Conservation (phyloP, 2,113 vertebrate genomes). For the Myodes glareolus region DNA sequence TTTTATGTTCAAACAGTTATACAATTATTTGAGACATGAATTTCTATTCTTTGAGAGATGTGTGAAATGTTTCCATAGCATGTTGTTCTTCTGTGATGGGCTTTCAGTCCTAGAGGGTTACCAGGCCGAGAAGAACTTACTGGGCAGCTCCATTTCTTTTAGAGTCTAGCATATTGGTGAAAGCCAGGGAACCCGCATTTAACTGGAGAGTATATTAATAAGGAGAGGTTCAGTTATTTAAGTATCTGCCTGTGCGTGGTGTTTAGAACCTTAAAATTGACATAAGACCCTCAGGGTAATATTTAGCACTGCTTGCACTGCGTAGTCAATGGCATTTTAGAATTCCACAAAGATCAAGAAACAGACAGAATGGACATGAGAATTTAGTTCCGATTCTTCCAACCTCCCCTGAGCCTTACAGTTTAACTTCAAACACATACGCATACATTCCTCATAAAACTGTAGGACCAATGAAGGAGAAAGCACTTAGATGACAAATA, state of each 20-base stretch:
- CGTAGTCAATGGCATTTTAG: background rate
- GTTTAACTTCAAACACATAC: background rate
- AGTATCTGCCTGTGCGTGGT: background rate
- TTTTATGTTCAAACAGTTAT: constrained; percentile 1
- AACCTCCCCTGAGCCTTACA: background rate
- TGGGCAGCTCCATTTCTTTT: background rate
- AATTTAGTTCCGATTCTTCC: background rate
- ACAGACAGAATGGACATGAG: background rate
- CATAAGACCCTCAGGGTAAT: background rate
- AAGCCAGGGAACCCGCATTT: background rate
- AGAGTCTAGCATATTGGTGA: background rate
- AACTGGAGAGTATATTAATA: background rate
- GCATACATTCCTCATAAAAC: background rate
- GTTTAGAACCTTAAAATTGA: background rate
- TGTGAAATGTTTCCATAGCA: background rate
- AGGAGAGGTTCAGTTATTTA: background rate
- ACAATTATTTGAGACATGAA: constrained; percentile 8
- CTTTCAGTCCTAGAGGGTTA: background rate
- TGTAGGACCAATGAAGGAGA: background rate
- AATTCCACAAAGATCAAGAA: background rate
- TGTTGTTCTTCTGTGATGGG: background rate
- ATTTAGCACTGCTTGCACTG: background rate
- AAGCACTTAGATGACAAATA: background rate
- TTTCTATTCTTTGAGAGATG: constrained; percentile 10
- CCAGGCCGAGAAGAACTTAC: background rate